Evolutionary conservation across 2,888 invertebrate genomes (phyloP), one percentile per base, ranked within the genome.

Genomic region (Tricholauxania praeusta): DNA sequence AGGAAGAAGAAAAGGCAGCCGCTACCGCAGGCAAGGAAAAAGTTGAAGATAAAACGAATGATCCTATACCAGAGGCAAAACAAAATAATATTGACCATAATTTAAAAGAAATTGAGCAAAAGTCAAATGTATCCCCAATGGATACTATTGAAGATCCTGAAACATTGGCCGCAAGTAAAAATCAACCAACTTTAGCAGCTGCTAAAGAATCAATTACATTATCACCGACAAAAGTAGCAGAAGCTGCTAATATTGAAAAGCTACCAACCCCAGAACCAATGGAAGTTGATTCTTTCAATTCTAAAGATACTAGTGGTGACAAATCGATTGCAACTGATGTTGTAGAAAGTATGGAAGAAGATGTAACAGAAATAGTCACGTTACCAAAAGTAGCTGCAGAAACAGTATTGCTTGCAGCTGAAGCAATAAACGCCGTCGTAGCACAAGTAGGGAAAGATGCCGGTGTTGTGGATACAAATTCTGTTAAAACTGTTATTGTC

Each of bases 221-320:
- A 17, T 57, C 47, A 62, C 51, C 55, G 62, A 14, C 22, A 7
- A 22, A 62, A 69, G 71, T 32, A 57, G 32, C 63, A 70, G 68
- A 5, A 8, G 55, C 51, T 12, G 74, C 49, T 59, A 57, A 15
- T 49, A 52, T 47, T 28, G 70, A 52, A 53, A 81, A 82, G 78
- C 80, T 80, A 59, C 77, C 74, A 62, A 80, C 80, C 28, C 82
- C 84, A 17, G 87, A 87, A 74, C 81, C 86, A 14, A 87, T 87
- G 86, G 87, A 87, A 63, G 82, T 86, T 39, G 87, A 87, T 80
- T 79, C 78, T 79, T 78, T 76, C 2, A 77, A 72, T 55, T 75
- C 77, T n/a, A 75, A 75, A 32, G 76, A 79, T 57, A 77, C 62
- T 71, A 79, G 79, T 73, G 76, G 67, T 55, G 65, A 70, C 22